Base-by-base conservation (phyloP, 1,140 invertebrate genomes). In the Melipona quadrifasciata region DNA sequence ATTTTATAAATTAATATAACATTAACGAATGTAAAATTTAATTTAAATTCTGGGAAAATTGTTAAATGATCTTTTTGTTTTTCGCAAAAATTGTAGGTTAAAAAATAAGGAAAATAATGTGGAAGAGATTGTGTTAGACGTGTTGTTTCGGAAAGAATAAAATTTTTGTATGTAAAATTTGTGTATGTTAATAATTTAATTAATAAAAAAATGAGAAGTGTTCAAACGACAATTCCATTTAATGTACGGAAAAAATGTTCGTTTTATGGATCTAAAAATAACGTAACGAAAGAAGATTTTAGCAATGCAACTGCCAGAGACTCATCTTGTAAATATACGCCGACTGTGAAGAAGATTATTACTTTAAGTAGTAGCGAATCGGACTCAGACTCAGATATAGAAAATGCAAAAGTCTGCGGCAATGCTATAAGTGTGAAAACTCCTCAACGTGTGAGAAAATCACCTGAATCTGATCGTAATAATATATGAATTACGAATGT, bases 361-460 rank as follows among this genome's bases (percentile, higher is more conserved):
- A 93, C 90, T 12, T 90, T 94, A 16, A 93, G 87, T 70, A 93
- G 92, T 76, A 93, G 92, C 70, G 93, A 94, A 39, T 93, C 93
- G 0, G 93, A 93, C 4, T 92, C 93, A 0, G 93, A 93, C 55
- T 93, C 91, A 5, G 92, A 94, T 16, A 53, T 85, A 4, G 93
- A 94, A 72, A 89, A 82, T 27, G 61, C 58, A 1, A 79, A 90
- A 61, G 76, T 75, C 24, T 14, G 71, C 34, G 75, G 78, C n/a
- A 61, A 72, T 39, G 5, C 75, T 34, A 68, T 53, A 6, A 53
- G 3, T 57, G n/a, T 67, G 10, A 78, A 70, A 39, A 91, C 90
- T 14, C 87, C 88, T 14, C 90, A 85, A 47, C 79, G 79, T 78
- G 57, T 16, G 1, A 79, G 87, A n/a, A 91, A 91, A 47, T 85